These are phyloP conservation scores for Seira ritae DNA, from an alignment of 2,888 invertebrate species.

Conservation along the genomic window DNA sequence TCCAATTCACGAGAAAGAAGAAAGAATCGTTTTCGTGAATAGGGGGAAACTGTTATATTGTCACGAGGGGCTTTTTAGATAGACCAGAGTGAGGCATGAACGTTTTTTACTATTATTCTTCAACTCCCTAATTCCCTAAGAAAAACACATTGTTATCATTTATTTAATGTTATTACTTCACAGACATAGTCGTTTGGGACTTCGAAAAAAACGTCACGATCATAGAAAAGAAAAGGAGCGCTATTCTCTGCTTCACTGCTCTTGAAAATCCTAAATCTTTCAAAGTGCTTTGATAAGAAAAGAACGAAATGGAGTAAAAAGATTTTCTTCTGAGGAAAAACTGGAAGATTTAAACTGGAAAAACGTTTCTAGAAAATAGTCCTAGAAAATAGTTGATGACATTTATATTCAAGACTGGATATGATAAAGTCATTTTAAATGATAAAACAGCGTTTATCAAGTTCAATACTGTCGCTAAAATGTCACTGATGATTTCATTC, in stretches of 20 bases:
- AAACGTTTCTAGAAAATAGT: too few species aligned
- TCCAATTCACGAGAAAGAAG: too few species aligned
- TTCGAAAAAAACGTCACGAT: slow-evolving; percentile 50
- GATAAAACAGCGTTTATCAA: too few species aligned
- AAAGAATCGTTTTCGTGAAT: slow-evolving; percentile 36
- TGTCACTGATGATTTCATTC: too few species aligned
- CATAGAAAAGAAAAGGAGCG: slow-evolving; percentile 56
- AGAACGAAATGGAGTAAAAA: slow-evolving; percentile 41
- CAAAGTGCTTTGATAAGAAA: slow-evolving; percentile 14
- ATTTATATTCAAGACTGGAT: too few species aligned
- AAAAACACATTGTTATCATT: slow-evolving; percentile 37
- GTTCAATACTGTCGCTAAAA: too few species aligned
- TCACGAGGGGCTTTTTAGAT: slow-evolving; percentile 41
- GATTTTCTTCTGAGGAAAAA: slow-evolving; percentile 50
- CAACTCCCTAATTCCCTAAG: slow-evolving; percentile 23
- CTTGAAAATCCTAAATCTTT: slow-evolving; percentile 58
- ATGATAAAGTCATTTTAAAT: too few species aligned
- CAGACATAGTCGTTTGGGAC: too few species aligned
- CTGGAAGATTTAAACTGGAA: too few species aligned
- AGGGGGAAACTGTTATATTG: slow-evolving; percentile 48
- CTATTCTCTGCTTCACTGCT: slow-evolving; percentile 57
- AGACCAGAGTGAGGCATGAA: slow-evolving; percentile 37
- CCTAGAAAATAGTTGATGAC: too few species aligned
- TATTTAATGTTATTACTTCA: too few species aligned
- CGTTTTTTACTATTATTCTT: slow-evolving; percentile 25